phyloP scores from a whole-genome alignment of 1,140 invertebrate species.

The Euwallacea similis region DNA sequence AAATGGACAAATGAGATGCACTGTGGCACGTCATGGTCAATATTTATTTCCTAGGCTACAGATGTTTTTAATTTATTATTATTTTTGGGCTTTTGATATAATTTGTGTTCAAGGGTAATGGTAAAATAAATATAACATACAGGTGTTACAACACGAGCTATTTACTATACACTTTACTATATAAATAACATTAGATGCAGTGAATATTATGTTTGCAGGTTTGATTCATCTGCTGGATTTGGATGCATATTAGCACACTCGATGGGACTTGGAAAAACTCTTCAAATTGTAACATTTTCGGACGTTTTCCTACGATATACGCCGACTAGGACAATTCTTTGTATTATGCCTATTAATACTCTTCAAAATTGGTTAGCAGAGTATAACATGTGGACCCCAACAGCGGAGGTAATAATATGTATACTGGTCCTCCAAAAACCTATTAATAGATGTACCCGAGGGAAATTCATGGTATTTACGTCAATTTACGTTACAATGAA shows the following conservation, averaged over 20 bases:
- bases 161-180: too few relatives aligned
- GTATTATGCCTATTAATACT: constrained; percentile 99
- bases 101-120: too few relatives aligned
- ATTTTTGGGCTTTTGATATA: too few relatives aligned
- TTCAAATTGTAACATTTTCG: constrained; percentile 95
- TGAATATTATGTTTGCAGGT: constrained; percentile 29
- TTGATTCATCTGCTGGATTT: constrained; percentile 64
- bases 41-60: too few relatives aligned
- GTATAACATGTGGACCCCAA: constrained; percentile 95
- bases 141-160: too few relatives aligned
- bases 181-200: not conserved
- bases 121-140: too few relatives aligned
- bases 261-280: constrained; percentile 99
- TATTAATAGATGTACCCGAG: too few relatives aligned
- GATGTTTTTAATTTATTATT: too few relatives aligned
- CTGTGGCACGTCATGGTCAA: too few relatives aligned
- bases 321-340: constrained; percentile 84
- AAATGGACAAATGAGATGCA: not conserved
- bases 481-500: too few relatives aligned
- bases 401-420: constrained; percentile 52
- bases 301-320: constrained; percentile 94
- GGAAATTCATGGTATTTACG: too few relatives aligned
- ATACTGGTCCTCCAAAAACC: too few relatives aligned
- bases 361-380: constrained; percentile 98
- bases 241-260: constrained; percentile 98